Evolutionary conservation across 2,888 invertebrate genomes (phyloP).

Genomic region (Drosophila ustulata): DNA sequence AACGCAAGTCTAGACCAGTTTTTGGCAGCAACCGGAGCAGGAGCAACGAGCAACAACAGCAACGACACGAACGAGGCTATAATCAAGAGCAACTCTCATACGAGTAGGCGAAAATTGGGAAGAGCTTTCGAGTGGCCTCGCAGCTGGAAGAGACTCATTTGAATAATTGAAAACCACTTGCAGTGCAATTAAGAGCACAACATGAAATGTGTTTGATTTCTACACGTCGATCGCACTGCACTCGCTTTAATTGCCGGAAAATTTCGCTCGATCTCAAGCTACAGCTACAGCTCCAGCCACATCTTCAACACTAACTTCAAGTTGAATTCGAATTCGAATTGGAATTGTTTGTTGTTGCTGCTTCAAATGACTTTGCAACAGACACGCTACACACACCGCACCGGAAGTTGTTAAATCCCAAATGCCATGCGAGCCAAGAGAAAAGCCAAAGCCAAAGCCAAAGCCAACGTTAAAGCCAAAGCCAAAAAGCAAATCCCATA

Average conservation of each 20-base stretch:
- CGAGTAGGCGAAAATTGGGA: conserved; percentile 43
- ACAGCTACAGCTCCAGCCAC: conserved; percentile 1
- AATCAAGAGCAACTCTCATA: conserved; percentile 31
- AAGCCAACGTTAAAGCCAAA: not conserved
- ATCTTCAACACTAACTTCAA: not conserved
- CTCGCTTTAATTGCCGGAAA: conserved; percentile 73
- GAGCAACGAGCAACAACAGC: conserved; percentile 27
- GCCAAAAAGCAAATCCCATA: conserved; percentile 5
- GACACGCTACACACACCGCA: conserved; percentile 59
- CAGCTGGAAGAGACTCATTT: conserved; percentile 66
- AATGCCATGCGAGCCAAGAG: conserved; percentile 12
- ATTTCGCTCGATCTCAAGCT: conserved; percentile 50
- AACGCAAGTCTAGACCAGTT: conserved; percentile 73
- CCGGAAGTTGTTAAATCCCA: conserved; percentile 57
- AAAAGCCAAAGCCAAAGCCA: not conserved
- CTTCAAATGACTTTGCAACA: conserved; percentile 48
- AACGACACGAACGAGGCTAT: conserved; percentile 20
- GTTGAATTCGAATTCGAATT: conserved; percentile 2
- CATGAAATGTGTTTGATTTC: conserved; percentile 66
- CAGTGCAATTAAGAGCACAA: conserved; percentile 75
- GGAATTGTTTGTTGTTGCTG: conserved; percentile 39
- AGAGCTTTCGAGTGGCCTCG: conserved; percentile 46
- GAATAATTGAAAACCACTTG: conserved; percentile 79
- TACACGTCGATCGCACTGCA: conserved; percentile 60
- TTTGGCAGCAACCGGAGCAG: conserved; percentile 45